Conservation (phyloP, 2,888 invertebrate species). For the Dexiosoma caninum region DNA sequence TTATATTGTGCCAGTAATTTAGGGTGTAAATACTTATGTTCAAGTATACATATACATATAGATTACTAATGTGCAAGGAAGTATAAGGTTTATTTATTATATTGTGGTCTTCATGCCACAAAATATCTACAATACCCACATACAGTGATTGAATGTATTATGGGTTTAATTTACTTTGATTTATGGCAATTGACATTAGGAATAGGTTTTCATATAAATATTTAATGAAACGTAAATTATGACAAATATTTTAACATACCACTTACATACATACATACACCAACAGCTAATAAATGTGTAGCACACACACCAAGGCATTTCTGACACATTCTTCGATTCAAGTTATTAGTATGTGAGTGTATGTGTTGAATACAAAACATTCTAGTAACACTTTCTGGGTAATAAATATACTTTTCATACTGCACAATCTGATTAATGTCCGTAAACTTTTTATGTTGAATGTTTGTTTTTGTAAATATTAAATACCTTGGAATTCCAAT, state of each 20-base stretch:
- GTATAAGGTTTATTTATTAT: slow-evolving; percentile 20
- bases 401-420: slow-evolving; percentile 57
- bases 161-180: slow-evolving; percentile 57
- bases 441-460: slow-evolving; percentile 23
- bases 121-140: neutral
- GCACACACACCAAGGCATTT: slow-evolving; percentile 4
- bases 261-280: neutral
- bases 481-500: slow-evolving; percentile 32
- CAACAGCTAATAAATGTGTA: neutral
- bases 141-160: neutral
- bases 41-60: too few relatives aligned
- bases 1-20: neutral
- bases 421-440: slow-evolving; percentile 52
- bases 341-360: neutral
- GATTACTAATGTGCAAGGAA: neutral
- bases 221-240: slow-evolving; percentile 63
- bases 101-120: slow-evolving; percentile 3
- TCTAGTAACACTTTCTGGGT: slow-evolving; percentile 22
- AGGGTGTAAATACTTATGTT: neutral
- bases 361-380: slow-evolving; percentile 22
- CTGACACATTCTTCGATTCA: slow-evolving; percentile 18
- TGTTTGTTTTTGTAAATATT: slow-evolving; percentile 24
- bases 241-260: slow-evolving; percentile 53
- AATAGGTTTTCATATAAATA: slow-evolving; percentile 60
- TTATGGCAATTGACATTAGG: slow-evolving; percentile 61